These are phyloP conservation scores for Octomys mimax DNA, from an alignment of 2,797 vertebrate species.

Conservation along the genomic window DNA sequence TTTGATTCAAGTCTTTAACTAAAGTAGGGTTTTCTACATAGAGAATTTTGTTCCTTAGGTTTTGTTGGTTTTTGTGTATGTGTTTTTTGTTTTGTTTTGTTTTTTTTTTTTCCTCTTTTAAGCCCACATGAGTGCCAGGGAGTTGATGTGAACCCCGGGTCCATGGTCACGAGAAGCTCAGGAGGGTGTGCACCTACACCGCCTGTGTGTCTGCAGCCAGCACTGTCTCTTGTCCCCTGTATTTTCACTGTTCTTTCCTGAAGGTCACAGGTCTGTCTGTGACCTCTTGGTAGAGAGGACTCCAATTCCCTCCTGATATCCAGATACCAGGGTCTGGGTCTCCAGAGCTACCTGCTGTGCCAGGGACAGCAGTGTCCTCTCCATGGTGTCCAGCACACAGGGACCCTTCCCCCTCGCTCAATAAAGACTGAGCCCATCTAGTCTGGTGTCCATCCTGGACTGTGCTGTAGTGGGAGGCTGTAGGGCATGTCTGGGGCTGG, in stretches of 20 bases:
- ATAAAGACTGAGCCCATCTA: conserved; percentile 50
- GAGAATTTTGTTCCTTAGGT: not conserved
- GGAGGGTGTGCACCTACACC: not conserved
- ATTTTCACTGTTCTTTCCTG: not conserved
- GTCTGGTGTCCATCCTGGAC: not conserved
- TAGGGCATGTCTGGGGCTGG: not conserved
- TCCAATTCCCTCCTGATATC: not conserved
- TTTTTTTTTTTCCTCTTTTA: not conserved
- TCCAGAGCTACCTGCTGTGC: not conserved
- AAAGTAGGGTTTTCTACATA: conserved; percentile 10
- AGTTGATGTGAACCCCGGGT: not conserved
- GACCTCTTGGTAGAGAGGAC: not conserved
- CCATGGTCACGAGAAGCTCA: not conserved
- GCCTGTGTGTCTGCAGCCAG: not conserved
- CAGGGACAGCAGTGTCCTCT: not conserved
- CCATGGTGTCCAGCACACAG: not conserved
- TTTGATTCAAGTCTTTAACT: not conserved
- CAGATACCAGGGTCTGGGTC: not conserved
- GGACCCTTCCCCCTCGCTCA: not conserved
- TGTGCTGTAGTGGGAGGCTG: not conserved
- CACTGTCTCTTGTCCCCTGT: not conserved
- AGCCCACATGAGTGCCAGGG: not conserved
- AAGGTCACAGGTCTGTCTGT: not conserved
- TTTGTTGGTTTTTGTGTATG: not conserved
- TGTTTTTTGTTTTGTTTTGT: too few relatives aligned